These are phyloP conservation scores for Calidris pygmaea DNA, from an alignment of 2,113 vertebrate genomes.

Conservation along the genomic window DNA sequence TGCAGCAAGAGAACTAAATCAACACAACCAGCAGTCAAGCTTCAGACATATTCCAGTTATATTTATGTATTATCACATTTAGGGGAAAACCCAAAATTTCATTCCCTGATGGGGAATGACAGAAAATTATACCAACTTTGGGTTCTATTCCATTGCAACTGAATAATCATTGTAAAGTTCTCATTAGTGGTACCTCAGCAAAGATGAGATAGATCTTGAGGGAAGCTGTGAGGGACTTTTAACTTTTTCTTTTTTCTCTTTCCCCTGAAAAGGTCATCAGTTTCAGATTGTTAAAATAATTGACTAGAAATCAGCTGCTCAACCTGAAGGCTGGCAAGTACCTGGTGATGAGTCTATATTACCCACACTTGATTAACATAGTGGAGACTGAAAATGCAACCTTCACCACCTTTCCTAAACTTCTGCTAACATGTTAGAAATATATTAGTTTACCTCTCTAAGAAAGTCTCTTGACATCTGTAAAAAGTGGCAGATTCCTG, in stretches of 20 bases:
- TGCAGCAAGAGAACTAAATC: not conserved
- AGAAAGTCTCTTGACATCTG: not conserved
- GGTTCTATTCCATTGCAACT: not conserved
- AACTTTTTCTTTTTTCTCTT: accelerated
- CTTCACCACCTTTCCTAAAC: not conserved
- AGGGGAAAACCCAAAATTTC: not conserved
- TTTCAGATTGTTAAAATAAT: not conserved
- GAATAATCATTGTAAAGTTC: not conserved
- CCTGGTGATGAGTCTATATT: not conserved
- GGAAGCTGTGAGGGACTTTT: not conserved
- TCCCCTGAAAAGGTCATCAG: accelerated
- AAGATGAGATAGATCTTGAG: not conserved
- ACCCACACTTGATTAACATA: not conserved
- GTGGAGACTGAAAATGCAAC: not conserved
- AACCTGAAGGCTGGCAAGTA: not conserved
- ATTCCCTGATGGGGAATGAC: not conserved
- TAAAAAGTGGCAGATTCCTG: not conserved
- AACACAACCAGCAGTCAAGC: not conserved
- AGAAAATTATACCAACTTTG: not conserved
- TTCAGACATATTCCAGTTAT: not conserved
- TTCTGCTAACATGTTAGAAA: not conserved
- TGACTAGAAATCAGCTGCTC: not conserved
- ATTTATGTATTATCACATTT: not conserved
- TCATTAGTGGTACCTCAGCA: not conserved
- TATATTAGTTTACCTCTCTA: not conserved